Evolutionary conservation across 2,888 invertebrate genomes (phyloP).

Genomic region (Parelbella ahira): DNA sequence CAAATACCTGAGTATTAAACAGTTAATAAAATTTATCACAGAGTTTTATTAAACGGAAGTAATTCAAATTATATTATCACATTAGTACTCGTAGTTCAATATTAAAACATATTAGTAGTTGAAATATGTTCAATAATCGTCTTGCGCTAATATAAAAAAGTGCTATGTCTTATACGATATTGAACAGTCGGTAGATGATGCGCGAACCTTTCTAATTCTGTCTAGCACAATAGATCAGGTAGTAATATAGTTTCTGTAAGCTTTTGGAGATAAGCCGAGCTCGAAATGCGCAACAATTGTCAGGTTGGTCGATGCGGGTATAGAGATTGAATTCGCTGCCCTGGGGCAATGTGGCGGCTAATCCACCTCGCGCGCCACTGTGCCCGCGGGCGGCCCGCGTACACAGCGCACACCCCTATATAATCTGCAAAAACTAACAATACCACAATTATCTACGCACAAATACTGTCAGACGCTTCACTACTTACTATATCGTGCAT

Average conservation of each 20-base stretch:
- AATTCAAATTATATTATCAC: no score
- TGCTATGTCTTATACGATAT: no score
- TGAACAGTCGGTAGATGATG: background rate
- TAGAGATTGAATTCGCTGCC: slow-evolving; percentile 51
- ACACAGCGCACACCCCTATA: slow-evolving; percentile 51
- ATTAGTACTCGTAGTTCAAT: no score
- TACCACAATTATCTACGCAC: slow-evolving; percentile 36
- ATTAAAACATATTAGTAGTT: no score
- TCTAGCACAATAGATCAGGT: slow-evolving; percentile 17
- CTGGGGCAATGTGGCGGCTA: slow-evolving; percentile 68
- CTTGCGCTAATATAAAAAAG: no score
- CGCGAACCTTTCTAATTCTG: slow-evolving; percentile 8
- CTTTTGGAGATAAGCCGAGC: slow-evolving; percentile 20
- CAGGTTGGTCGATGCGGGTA: slow-evolving; percentile 52
- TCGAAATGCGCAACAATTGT: slow-evolving; percentile 69
- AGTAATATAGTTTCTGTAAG: slow-evolving; percentile 19
- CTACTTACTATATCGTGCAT: slow-evolving; percentile 27
- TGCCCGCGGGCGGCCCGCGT: slow-evolving; percentile 30
- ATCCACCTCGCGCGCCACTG: slow-evolving; percentile 69
- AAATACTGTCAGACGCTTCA: slow-evolving; percentile 29
- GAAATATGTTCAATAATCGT: no score
- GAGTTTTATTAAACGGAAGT: no score
- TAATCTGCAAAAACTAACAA: slow-evolving; percentile 74
- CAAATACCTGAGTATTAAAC: no score
- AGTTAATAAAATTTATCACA: no score